Conservation (phyloP, 1,140 invertebrate species). For the Drosophila fuyamai region DNA sequence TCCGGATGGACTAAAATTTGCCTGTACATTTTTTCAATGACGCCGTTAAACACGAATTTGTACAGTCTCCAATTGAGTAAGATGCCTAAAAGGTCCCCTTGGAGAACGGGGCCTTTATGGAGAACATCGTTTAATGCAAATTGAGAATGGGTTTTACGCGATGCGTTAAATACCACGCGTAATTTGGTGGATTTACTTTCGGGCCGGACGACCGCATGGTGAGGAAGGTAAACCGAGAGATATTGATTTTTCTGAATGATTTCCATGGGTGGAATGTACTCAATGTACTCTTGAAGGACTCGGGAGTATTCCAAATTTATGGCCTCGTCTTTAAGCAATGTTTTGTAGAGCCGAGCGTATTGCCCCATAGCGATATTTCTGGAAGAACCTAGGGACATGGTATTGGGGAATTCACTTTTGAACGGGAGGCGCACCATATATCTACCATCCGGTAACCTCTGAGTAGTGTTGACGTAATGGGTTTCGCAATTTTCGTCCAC, state of each 20-base stretch:
- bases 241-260: not conserved
- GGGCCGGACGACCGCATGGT: not conserved
- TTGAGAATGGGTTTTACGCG: not conserved
- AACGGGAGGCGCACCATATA: not conserved
- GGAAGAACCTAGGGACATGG: not conserved
- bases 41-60: constrained; percentile 1
- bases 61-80: not conserved
- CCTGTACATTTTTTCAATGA: not conserved
- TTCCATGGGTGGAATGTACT: too few relatives aligned
- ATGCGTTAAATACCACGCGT: not conserved
- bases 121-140: not conserved
- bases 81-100: not conserved
- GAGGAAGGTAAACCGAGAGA: not conserved
- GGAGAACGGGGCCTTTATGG: not conserved
- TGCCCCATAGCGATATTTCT: not conserved
- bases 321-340: not conserved
- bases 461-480: not conserved
- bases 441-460: not conserved
- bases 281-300: not conserved
- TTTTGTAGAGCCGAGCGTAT: not conserved
- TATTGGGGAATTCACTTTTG: not conserved
- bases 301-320: not conserved
- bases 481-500: not conserved
- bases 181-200: not conserved
- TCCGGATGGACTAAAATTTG: constrained; percentile 1